Base-by-base conservation (phyloP, 2,113 vertebrate species). In the Hystrix cristata region DNA sequence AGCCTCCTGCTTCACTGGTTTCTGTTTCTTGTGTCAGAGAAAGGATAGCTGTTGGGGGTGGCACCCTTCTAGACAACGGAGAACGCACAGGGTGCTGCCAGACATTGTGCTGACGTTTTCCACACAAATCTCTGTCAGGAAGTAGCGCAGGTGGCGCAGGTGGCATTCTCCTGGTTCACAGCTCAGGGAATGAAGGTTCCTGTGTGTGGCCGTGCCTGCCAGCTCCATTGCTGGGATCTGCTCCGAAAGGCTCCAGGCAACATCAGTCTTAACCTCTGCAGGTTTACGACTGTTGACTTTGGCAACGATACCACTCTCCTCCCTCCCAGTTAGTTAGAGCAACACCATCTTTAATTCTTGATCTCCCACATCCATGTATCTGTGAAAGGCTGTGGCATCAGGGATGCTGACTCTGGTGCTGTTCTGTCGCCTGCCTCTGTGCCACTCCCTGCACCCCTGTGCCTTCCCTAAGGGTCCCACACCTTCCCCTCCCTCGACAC, bases 41-140 rank as follows among this genome's bases (percentile, higher is more conserved):
- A 85, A n/a, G 69, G 34, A 48, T 19, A 71, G 64, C 57, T 10
- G 13, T n/a, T 7, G 2, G 5, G 60, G 25, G 16, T 11, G 29
- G 21, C 16, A 64, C 53, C 48, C 53, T 53, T 62, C 69, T 27
- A 6, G 9, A 31, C 1, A 10, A 51, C 1, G 4, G 0, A 3
- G 74, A 34, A 15, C 2, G 5, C 0, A 34, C 1, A 87, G 48
- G 78, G 31, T 0, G 8, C 51, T 7, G 46, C 60, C 1, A 8
- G 15, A 5, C 25, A 0, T 3, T 0, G 0, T 15, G 9, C 31
- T 0, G 1, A 59, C 55, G 31, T 62, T 69, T 19, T 62, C 51
- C 48, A 53, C 25, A 1, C 1, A 14, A 2, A 27, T 27, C 51
- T 76, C 25, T n/a, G 18, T 13, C 8, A 64, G 46, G 43, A 59